These are phyloP conservation scores for Mamestra configurata DNA, from an alignment of 1,140 invertebrate genomes.

Conservation along the genomic window DNA sequence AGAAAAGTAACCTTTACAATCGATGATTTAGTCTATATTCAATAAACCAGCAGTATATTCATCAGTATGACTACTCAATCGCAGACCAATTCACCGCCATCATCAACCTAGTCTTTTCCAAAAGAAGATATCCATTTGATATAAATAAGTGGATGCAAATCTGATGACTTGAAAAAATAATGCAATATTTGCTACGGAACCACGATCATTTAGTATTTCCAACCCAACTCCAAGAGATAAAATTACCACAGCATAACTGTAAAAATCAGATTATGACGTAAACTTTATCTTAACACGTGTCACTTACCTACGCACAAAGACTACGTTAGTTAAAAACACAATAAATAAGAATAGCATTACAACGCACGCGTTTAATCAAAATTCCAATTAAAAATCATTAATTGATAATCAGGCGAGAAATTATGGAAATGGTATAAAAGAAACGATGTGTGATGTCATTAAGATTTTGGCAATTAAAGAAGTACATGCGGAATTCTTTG, in stretches of 20 bases:
- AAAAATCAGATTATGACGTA: conserved; percentile 4
- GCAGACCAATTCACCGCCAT: no score
- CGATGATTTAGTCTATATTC: no score
- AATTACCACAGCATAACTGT: neutral
- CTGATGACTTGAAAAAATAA: neutral
- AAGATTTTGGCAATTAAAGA: neutral
- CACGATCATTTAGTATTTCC: neutral
- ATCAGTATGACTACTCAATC: no score
- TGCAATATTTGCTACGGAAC: neutral
- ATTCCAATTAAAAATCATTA: conserved; percentile 11
- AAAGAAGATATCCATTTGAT: no score
- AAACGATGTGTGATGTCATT: conserved; percentile 3
- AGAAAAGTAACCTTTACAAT: no score
- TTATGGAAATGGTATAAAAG: neutral
- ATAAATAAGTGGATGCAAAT: neutral
- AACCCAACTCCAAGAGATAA: neutral
- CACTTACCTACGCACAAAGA: neutral
- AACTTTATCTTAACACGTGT: neutral
- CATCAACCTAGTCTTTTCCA: no score
- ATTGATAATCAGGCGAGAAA: conserved; percentile 21
- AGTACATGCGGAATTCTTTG: no score
- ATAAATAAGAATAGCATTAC: neutral
- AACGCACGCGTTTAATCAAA: neutral
- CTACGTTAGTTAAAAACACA: neutral
- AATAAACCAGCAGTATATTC: no score